Evolutionary conservation across 1,140 invertebrate species (phyloP).

Genomic region (Sinella curviseta): DNA sequence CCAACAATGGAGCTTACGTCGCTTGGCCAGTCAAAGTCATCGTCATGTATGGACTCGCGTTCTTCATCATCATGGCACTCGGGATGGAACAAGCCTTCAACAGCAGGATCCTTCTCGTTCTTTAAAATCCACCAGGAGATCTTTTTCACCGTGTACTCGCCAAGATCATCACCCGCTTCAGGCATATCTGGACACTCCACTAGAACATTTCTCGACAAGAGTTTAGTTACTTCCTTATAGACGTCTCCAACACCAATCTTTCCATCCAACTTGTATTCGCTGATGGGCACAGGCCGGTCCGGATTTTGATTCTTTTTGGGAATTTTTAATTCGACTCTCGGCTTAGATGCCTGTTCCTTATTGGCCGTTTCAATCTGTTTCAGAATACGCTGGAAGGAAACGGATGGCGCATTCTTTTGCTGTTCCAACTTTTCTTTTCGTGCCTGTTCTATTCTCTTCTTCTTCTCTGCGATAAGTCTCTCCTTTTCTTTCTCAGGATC

Average conservation of each 20-base stretch:
- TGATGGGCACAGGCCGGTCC: neutral
- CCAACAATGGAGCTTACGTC: constrained; percentile 15
- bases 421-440: neutral
- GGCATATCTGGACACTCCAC: constrained; percentile 14
- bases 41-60: neutral
- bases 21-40: neutral
- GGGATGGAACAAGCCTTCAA: neutral
- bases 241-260: neutral
- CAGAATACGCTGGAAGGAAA: neutral
- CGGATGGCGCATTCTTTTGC: constrained; percentile 1
- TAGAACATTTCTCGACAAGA: neutral
- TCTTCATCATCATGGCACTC: constrained; percentile 14
- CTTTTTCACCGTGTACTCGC: constrained; percentile 17
- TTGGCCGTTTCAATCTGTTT: neutral
- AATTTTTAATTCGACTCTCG: constrained; percentile 23
- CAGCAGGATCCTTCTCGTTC: neutral
- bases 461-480: neutral
- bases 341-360: neutral
- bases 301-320: neutral
- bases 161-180: neutral
- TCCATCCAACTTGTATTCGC: neutral
- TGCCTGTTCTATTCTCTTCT: neutral
- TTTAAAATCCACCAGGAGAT: constrained; percentile 17
- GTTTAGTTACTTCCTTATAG: neutral
- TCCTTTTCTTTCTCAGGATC: neutral